Percentiles rank a stretch among this genome's conserved stretches.
Conservation (phyloP, 2,888 invertebrate species). For the Calameuta idolon region DNA sequence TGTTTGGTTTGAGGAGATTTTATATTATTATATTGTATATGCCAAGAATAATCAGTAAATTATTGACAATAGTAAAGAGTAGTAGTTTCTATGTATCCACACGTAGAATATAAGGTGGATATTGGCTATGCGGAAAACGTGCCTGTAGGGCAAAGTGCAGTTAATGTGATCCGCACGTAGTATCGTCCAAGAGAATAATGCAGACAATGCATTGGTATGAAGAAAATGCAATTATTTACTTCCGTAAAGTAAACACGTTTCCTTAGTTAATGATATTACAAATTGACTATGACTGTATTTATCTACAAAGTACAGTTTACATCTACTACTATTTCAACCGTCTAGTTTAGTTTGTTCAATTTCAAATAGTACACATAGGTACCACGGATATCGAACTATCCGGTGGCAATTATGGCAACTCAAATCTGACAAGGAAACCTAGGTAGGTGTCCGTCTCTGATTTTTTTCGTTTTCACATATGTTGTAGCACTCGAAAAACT, state of each 20-base stretch:
- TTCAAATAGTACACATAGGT: not conserved
- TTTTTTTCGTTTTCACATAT: too few species aligned
- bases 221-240: not conserved
- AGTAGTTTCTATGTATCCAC: constrained; percentile 29
- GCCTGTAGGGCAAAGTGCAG: constrained; percentile 42
- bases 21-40: too few species aligned
- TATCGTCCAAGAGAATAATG: not conserved
- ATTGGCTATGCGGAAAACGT: constrained; percentile 60
- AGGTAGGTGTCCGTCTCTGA: too few species aligned
- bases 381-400: not conserved
- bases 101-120: constrained; percentile 36
- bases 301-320: not conserved
- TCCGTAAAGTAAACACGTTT: not conserved
- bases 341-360: not conserved
- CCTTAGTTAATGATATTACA: not conserved
- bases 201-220: not conserved
- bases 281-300: not conserved
- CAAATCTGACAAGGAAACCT: too few species aligned
- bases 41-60: constrained; percentile 22
- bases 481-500: too few species aligned
- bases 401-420: not conserved
- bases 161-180: constrained; percentile 49
- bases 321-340: not conserved
- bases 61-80: not conserved
- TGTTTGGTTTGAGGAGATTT: not conserved